phyloP scores from a whole-genome alignment of 2,888 invertebrate species.

The Carpatolechia fugitivella region DNA sequence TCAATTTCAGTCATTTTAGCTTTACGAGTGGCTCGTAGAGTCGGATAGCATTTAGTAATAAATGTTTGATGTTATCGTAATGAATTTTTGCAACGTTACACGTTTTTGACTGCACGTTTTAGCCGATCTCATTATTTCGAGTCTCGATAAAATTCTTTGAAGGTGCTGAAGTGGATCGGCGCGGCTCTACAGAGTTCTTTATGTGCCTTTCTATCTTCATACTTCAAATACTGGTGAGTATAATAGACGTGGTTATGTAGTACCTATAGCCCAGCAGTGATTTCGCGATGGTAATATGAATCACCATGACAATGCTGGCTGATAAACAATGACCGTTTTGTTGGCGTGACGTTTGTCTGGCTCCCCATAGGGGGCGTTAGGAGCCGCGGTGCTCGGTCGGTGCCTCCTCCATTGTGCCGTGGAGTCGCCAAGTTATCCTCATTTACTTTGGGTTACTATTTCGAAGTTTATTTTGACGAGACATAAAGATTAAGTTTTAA shows the following conservation, averaged over 20 bases:
- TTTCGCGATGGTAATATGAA: conserved; percentile 36
- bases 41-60: conserved; percentile 25
- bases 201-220: background rate
- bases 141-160: conserved; percentile 6
- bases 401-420: background rate
- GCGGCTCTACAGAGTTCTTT: background rate
- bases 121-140: conserved; percentile 1
- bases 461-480: no score
- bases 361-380: conserved; percentile 60
- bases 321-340: conserved; percentile 42
- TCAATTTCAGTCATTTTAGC: conserved; percentile 54
- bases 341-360: conserved; percentile 3
- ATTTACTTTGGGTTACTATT: background rate
- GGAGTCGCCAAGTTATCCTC: conserved; percentile 8
- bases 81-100: conserved; percentile 1
- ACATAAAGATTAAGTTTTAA: no score
- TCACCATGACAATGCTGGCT: conserved; percentile 70
- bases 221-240: background rate
- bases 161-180: conserved; percentile 1
- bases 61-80: conserved; percentile 9
- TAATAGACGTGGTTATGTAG: no score
- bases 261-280: background rate
- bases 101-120: conserved; percentile 24
- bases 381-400: conserved; percentile 21
- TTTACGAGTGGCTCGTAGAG: conserved; percentile 33